These are phyloP conservation scores for Eptatretus burgeri DNA, from an alignment of 2,113 vertebrate genomes.

Conservation along the genomic window DNA sequence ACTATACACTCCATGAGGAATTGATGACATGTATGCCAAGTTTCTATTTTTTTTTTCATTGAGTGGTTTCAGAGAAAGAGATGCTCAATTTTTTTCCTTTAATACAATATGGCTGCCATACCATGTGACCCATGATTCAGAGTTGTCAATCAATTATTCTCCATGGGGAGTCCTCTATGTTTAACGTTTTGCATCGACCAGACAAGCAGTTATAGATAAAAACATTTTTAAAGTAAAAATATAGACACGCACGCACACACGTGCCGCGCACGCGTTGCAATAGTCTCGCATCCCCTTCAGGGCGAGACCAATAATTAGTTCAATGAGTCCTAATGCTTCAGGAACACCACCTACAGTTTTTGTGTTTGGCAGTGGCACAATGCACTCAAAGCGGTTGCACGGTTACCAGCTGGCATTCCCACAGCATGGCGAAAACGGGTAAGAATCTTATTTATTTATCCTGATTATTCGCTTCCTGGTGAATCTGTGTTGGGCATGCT, in stretches of 20 bases:
- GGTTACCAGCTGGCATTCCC: conserved; percentile 63
- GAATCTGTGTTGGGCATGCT: background rate
- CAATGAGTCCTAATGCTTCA: background rate
- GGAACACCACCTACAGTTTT: background rate
- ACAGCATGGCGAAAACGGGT: conserved; percentile 91
- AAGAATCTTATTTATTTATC: conserved; percentile 6
- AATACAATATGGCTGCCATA: too few species aligned
- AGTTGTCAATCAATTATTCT: too few species aligned
- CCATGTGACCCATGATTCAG: too few species aligned
- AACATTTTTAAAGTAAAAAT: background rate
- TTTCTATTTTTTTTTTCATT: too few species aligned
- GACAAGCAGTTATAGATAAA: background rate
- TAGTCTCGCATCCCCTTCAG: background rate
- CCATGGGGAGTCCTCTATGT: too few species aligned
- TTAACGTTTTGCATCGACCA: background rate
- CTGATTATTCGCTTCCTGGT: background rate
- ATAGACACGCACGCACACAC: background rate
- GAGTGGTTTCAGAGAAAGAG: too few species aligned
- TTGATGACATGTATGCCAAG: too few species aligned
- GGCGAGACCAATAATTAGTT: background rate
- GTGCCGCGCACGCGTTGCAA: background rate
- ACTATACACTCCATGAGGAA: too few species aligned
- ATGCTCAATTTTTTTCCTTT: too few species aligned
- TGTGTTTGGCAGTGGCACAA: conserved; percentile 51
- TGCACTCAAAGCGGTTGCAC: conserved; percentile 71